phyloP scores from a whole-genome alignment of 2,888 invertebrate species.

The Mimas tiliae region DNA sequence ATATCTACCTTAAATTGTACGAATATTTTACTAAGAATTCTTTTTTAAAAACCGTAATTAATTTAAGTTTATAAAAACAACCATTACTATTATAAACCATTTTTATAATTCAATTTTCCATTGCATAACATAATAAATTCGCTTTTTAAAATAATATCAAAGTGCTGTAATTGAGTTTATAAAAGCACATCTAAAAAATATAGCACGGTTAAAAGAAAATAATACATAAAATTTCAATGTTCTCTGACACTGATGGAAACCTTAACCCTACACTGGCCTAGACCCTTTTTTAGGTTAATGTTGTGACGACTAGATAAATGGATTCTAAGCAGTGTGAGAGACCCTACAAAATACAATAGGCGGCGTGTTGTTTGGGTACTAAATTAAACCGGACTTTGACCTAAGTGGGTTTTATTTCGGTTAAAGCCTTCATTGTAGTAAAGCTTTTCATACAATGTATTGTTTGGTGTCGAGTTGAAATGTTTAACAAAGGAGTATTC shows the following conservation, averaged over 20 bases:
- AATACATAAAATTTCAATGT: constrained; percentile 36
- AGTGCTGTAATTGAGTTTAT: not conserved
- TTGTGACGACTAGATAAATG: constrained; percentile 35
- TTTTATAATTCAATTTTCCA: too few species aligned
- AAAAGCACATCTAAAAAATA: not conserved
- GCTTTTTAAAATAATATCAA: not conserved
- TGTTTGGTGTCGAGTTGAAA: not conserved
- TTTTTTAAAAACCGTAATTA: too few species aligned
- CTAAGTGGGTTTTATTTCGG: constrained; percentile 35
- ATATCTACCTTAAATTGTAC: too few species aligned
- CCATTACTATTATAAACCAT: too few species aligned
- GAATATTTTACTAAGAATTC: too few species aligned
- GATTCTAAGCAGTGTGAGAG: constrained; percentile 23
- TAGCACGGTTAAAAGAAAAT: not conserved
- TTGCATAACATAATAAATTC: constrained; percentile 6
- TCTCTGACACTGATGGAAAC: constrained; percentile 21
- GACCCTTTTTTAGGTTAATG: constrained; percentile 31
- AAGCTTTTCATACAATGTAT: not conserved
- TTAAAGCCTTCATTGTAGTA: constrained; percentile 2
- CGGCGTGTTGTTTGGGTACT: constrained; percentile 34
- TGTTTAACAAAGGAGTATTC: too few species aligned
- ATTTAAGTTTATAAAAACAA: too few species aligned
- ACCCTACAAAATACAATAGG: constrained; percentile 21
- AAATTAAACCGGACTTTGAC: constrained; percentile 38
- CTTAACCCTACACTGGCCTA: constrained; percentile 25